These are phyloP conservation scores for Volucella inanis DNA, from an alignment of 2,888 invertebrate genomes.

Conservation along the genomic window DNA sequence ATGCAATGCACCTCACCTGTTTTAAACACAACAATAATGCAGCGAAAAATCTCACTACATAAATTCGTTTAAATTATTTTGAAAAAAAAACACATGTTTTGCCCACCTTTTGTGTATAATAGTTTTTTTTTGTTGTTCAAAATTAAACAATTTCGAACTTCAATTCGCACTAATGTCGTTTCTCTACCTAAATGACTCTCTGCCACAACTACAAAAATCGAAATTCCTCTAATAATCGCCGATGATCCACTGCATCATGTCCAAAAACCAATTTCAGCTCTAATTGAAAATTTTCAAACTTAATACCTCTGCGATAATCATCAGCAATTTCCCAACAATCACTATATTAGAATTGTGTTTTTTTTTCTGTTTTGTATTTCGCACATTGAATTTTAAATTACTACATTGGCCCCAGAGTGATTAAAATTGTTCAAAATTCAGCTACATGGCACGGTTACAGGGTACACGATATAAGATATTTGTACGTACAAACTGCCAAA, in stretches of 20 bases:
- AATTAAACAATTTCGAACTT: too few species aligned
- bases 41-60: too few species aligned
- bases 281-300: conserved; percentile 54
- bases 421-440: conserved; percentile 45
- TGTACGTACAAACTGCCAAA: conserved; percentile 15
- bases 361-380: conserved; percentile 56
- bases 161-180: too few species aligned
- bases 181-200: too few species aligned
- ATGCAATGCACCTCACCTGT: too few species aligned
- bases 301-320: conserved; percentile 41
- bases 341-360: conserved; percentile 46
- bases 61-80: too few species aligned
- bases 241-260: conserved; percentile 4
- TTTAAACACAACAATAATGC: too few species aligned
- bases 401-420: neutral
- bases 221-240: conserved; percentile 15
- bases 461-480: neutral
- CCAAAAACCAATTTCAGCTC: conserved; percentile 13
- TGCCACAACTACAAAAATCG: neutral
- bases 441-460: conserved; percentile 27
- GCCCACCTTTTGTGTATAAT: too few species aligned
- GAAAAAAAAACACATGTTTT: too few species aligned
- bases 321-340: conserved; percentile 49
- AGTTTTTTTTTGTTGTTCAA: too few species aligned
- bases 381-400: conserved; percentile 61